These are phyloP conservation scores for Fratercula arctica DNA, from an alignment of 2,797 vertebrate genomes.

Conservation along the genomic window DNA sequence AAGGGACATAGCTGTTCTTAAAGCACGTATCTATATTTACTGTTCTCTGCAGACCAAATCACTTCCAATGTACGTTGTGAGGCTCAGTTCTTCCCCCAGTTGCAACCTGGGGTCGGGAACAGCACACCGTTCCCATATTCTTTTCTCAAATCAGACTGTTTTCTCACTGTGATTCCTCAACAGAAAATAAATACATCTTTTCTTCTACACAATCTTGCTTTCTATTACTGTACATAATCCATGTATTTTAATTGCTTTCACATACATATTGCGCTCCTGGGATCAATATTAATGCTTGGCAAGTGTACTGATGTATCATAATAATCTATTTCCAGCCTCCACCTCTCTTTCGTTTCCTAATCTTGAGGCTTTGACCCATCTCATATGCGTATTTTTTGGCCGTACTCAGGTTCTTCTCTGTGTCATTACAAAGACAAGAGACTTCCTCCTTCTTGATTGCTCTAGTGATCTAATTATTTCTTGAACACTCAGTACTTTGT, in stretches of 20 bases:
- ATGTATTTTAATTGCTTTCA: background rate
- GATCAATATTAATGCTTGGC: background rate
- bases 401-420: background rate
- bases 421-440: background rate
- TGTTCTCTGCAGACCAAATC: background rate
- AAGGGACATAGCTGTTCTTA: background rate
- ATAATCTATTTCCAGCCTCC: background rate
- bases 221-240: background rate
- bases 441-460: background rate
- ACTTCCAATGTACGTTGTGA: background rate
- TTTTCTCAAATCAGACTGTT: background rate
- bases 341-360: background rate
- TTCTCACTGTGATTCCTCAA: background rate
- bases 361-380: background rate
- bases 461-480: background rate
- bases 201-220: background rate
- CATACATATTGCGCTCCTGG: background rate
- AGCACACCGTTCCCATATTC: background rate
- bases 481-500: background rate
- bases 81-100: background rate
- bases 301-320: background rate
- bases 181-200: background rate
- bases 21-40: fast-evolving
- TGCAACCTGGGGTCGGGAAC: background rate
- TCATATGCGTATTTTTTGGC: background rate